Percentiles rank a stretch among this genome's conserved stretches.
Evolutionary conservation across 1,140 invertebrate species (phyloP).

Genomic region (Meteorus sp.): DNA sequence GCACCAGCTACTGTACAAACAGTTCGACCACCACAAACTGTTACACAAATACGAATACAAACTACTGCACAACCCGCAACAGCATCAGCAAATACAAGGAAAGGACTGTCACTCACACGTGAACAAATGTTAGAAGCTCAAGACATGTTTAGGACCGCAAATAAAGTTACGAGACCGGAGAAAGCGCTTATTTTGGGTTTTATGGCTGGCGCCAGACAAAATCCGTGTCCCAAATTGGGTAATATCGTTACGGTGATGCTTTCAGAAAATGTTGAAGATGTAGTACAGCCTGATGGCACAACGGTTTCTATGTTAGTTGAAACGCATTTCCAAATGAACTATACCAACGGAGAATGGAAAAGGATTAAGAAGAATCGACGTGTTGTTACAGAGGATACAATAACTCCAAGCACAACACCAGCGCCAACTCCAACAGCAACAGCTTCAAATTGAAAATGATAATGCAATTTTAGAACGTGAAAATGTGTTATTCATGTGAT

Average conservation of each 20-base stretch:
- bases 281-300: constrained; percentile 74
- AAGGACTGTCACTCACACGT: constrained; percentile 82
- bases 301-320: constrained; percentile 80
- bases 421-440: constrained; percentile 42
- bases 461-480: no score
- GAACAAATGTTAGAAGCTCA: constrained; percentile 97
- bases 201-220: constrained; percentile 95
- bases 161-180: constrained; percentile 92
- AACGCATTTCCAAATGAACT: constrained; percentile 97
- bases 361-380: constrained; percentile 81
- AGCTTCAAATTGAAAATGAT: constrained; percentile 51
- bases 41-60: constrained; percentile 63
- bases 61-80: constrained; percentile 57
- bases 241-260: constrained; percentile 92
- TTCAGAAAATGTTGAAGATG: constrained; percentile 83
- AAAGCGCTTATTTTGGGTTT: constrained; percentile 97
- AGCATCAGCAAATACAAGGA: constrained; percentile 62
- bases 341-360: constrained; percentile 92
- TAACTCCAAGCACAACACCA: constrained; percentile 34
- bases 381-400: constrained; percentile 62
- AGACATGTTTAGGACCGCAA: constrained; percentile 95
- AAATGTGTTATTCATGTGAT: no score
- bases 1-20: constrained; percentile 52
- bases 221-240: constrained; percentile 91
- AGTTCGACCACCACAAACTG: constrained; percentile 55